A percentile compares a stretch with the other conserved stretches of the same genome.
These are phyloP conservation scores for Amphimedon queenslandica DNA, from an alignment of 37 sponge, comb jelly and placozoan species.

Conservation along the genomic window DNA sequence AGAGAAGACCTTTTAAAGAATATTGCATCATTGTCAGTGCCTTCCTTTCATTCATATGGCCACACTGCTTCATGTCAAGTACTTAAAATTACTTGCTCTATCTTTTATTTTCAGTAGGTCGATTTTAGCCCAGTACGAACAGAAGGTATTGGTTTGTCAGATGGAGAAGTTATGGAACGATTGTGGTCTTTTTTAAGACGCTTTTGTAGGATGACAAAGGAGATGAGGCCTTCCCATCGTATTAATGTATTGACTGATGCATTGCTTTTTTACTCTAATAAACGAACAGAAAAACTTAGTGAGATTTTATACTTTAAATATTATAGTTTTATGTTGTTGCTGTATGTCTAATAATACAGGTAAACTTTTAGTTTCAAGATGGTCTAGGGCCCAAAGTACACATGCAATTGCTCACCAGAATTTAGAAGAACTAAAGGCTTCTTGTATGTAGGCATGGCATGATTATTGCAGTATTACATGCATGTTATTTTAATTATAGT, in stretches of 20 bases:
- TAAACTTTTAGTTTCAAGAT: no score
- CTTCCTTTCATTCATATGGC: conserved; percentile 4
- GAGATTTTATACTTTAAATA: no score
- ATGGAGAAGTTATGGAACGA: conserved; percentile 7
- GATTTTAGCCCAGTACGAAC: not conserved
- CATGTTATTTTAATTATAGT: no score
- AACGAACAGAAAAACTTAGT: not conserved
- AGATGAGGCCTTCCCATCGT: not conserved
- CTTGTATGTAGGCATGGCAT: no score
- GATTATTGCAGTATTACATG: no score
- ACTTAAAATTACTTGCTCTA: not conserved
- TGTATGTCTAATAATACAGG: no score
- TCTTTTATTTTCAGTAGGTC: not conserved
- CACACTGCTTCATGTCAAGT: conserved; percentile 11
- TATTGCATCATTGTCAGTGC: not conserved
- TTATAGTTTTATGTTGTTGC: no score
- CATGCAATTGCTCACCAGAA: no score
- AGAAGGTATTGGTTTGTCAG: not conserved
- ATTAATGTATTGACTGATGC: not conserved
- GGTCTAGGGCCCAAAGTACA: no score
- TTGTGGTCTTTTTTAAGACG: conserved; percentile 8
- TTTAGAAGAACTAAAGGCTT: no score
- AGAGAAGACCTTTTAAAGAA: not conserved
- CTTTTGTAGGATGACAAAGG: conserved; percentile 2
- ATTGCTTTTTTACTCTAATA: not conserved